These are phyloP conservation scores for Hirtodrosophila duncani DNA, from an alignment of 2,888 invertebrate genomes.

Conservation along the genomic window DNA sequence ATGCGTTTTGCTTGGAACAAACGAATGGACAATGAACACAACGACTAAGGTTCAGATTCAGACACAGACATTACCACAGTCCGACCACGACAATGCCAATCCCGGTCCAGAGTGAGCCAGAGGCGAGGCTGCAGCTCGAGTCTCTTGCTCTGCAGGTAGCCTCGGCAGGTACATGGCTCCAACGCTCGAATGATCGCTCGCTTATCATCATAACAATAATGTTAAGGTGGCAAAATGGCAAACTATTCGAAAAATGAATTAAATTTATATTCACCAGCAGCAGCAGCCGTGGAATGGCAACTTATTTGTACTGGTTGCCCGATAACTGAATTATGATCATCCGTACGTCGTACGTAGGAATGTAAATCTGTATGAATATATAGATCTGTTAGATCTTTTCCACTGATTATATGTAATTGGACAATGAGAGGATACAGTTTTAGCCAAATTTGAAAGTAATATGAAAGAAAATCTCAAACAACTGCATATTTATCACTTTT, in stretches of 20 bases:
- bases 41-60: too few species aligned
- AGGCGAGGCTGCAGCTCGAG: constrained; percentile 39
- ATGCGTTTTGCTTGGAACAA: constrained; percentile 43
- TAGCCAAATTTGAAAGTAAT: too few species aligned
- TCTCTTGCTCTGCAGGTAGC: constrained; percentile 43
- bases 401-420: too few species aligned
- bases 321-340: too few species aligned
- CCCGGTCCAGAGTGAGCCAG: constrained; percentile 17
- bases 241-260: constrained; percentile 71
- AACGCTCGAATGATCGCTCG: constrained; percentile 59
- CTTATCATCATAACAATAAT: constrained; percentile 77
- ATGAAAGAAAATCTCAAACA: too few species aligned
- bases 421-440: too few species aligned
- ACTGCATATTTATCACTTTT: too few species aligned
- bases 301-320: constrained; percentile 48
- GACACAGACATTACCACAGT: too few species aligned
- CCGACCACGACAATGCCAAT: too few species aligned
- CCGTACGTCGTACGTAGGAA: too few species aligned
- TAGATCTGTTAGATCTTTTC: too few species aligned
- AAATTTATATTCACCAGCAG: constrained; percentile 66
- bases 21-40: constrained; percentile 35
- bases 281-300: constrained; percentile 25
- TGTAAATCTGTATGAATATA: too few species aligned
- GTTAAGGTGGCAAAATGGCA: constrained; percentile 77
- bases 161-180: constrained; percentile 36